A percentile compares a stretch with the other conserved stretches of the same genome.
Conservation (phyloP, 2,113 vertebrate species). For the Hymenochirus boettgeri region DNA sequence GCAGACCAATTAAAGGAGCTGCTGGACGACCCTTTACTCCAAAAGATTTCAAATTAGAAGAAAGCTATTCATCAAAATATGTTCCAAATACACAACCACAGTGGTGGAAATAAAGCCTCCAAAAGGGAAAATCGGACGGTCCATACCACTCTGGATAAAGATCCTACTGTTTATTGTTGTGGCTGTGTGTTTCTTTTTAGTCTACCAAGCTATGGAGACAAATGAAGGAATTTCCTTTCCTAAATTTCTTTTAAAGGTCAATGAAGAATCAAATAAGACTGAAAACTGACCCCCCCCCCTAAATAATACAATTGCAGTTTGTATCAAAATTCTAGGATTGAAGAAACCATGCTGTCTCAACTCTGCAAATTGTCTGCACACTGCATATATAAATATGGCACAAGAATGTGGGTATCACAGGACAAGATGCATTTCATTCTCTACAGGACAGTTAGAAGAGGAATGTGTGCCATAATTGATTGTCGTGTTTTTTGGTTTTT, state of each 20-base stretch:
- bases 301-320: constrained; percentile 46
- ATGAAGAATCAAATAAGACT: not conserved
- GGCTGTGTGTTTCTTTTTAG: constrained; percentile 73
- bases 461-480: constrained; percentile 65
- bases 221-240: constrained; percentile 75
- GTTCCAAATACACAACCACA: constrained; percentile 54
- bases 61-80: constrained; percentile 64
- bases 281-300: constrained; percentile 55
- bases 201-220: constrained; percentile 94
- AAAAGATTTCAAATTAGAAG: constrained; percentile 70
- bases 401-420: constrained; percentile 61
- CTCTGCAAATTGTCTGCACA: constrained; percentile 52
- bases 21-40: constrained; percentile 73
- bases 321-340: constrained; percentile 59
- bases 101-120: constrained; percentile 57
- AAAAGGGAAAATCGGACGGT: constrained; percentile 63
- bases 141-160: constrained; percentile 82
- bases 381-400: constrained; percentile 50
- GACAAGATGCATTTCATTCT: constrained; percentile 53
- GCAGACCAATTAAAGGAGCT: constrained; percentile 86
- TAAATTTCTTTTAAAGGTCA: constrained; percentile 21
- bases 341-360: constrained; percentile 59
- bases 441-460: constrained; percentile 67
- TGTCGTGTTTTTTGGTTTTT: constrained; percentile 57
- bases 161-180: constrained; percentile 72